Percentiles rank a stretch among this genome's conserved stretches.
Evolutionary conservation across 2,888 invertebrate species (phyloP).

Genomic region (Asteroscopus sphinx): DNA sequence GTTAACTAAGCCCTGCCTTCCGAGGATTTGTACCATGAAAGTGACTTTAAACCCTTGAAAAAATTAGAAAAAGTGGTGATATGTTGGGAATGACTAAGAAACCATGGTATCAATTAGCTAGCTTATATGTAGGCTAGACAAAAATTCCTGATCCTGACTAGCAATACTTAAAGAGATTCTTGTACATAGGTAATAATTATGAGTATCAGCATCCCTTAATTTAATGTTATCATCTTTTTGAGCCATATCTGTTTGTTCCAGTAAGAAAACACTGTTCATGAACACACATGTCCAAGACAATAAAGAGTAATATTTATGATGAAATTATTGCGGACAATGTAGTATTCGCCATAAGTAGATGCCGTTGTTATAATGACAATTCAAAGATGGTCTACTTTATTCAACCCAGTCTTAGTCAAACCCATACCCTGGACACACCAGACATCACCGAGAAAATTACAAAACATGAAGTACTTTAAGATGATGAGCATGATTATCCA

Average conservation of each 20-base stretch:
- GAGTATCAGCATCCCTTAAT: no score
- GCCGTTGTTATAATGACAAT: neutral
- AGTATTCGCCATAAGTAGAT: neutral
- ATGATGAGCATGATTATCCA: conserved; percentile 58
- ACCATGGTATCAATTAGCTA: neutral
- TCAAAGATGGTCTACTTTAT: neutral
- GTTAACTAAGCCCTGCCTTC: conserved; percentile 85
- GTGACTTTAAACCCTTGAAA: conserved; percentile 56
- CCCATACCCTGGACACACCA: conserved; percentile 48
- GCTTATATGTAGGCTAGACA: neutral
- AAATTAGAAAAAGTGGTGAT: conserved; percentile 50
- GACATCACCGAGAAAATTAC: conserved; percentile 55
- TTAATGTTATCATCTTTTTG: no score
- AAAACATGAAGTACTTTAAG: conserved; percentile 47
- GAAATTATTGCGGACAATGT: no score
- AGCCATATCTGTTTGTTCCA: no score
- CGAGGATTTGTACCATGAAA: conserved; percentile 80
- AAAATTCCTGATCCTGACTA: no score
- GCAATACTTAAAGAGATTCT: no score
- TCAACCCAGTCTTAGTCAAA: conserved; percentile 51
- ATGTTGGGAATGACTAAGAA: conserved; percentile 57
- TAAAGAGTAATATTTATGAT: no score
- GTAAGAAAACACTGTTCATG: no score
- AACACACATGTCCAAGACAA: no score
- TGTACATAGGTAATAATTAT: no score